These are phyloP conservation scores for Ypsolopha scabrella DNA, from an alignment of 2,888 invertebrate species.

Conservation along the genomic window DNA sequence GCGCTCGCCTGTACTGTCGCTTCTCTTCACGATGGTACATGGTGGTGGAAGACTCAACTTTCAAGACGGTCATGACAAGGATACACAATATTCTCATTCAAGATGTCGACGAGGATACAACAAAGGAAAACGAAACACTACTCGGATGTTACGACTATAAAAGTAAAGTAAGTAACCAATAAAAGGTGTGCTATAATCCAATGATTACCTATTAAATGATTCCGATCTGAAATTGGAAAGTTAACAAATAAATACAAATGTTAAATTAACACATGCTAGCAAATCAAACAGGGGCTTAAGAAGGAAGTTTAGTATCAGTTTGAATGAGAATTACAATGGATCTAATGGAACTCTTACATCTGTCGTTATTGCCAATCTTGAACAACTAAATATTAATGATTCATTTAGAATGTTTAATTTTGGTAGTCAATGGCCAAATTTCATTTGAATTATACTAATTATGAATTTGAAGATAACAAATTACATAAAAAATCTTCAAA, in stretches of 20 bases:
- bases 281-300: slow-evolving; percentile 16
- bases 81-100: slow-evolving; percentile 37
- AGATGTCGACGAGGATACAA: slow-evolving; percentile 32
- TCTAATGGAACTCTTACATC: background rate
- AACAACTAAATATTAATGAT: slow-evolving; percentile 11
- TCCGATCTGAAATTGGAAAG: slow-evolving; percentile 71
- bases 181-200: slow-evolving; percentile 41
- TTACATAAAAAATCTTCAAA: too few species aligned
- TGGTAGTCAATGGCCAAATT: slow-evolving; percentile 15
- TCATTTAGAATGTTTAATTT: slow-evolving; percentile 11
- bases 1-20: background rate
- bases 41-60: background rate
- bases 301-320: slow-evolving; percentile 3
- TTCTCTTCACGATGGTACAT: too few species aligned
- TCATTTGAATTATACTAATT: slow-evolving; percentile 3
- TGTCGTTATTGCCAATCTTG: slow-evolving; percentile 12
- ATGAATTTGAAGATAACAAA: slow-evolving; percentile 19
- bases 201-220: slow-evolving; percentile 70
- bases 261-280: slow-evolving; percentile 31
- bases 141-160: slow-evolving; percentile 49
- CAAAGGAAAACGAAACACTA: slow-evolving; percentile 41
- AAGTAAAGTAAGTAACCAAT: slow-evolving; percentile 31
- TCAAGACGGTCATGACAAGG: slow-evolving; percentile 15
- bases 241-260: slow-evolving; percentile 45
- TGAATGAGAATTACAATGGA: background rate